Evolutionary conservation across 2,888 invertebrate genomes (phyloP).

Genomic region (Lochmaea capreae): DNA sequence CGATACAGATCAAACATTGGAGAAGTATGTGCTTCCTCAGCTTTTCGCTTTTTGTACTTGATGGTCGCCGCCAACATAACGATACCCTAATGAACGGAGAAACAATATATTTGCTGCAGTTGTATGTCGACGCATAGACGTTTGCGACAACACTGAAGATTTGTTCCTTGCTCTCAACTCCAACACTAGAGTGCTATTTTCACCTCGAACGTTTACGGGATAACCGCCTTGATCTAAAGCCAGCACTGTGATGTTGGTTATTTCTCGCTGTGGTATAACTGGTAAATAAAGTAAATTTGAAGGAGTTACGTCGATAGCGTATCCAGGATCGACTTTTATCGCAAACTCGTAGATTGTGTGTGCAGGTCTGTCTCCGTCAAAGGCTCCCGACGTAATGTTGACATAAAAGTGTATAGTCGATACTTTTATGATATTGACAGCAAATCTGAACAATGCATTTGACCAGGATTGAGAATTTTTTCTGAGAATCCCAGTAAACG

Average conservation of each 20-base stretch:
- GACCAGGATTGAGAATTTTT: slow-evolving; percentile 22
- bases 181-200: slow-evolving; percentile 51
- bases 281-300: slow-evolving; percentile 58
- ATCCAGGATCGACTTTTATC: slow-evolving; percentile 58
- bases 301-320: slow-evolving; percentile 53
- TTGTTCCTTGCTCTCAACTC: slow-evolving; percentile 28
- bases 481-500: slow-evolving; percentile 1
- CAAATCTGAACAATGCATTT: slow-evolving; percentile 43
- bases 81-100: too few relatives aligned
- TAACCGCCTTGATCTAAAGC: slow-evolving; percentile 49
- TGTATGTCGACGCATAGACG: too few relatives aligned
- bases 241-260: slow-evolving; percentile 52
- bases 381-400: slow-evolving; percentile 52
- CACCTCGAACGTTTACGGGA: slow-evolving; percentile 47
- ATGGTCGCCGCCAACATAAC: too few relatives aligned
- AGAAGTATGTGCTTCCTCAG: too few relatives aligned
- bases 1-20: too few relatives aligned
- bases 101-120: too few relatives aligned
- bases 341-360: slow-evolving; percentile 56
- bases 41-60: too few relatives aligned
- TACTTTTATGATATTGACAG: slow-evolving; percentile 46
- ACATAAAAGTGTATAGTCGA: too few relatives aligned
- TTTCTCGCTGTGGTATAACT: slow-evolving; percentile 32
- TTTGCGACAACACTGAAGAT: too few relatives aligned
- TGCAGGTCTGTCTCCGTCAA: slow-evolving; percentile 50